These are phyloP conservation scores for Syngnathus typhle DNA, from an alignment of 2,113 vertebrate species.

Conservation along the genomic window DNA sequence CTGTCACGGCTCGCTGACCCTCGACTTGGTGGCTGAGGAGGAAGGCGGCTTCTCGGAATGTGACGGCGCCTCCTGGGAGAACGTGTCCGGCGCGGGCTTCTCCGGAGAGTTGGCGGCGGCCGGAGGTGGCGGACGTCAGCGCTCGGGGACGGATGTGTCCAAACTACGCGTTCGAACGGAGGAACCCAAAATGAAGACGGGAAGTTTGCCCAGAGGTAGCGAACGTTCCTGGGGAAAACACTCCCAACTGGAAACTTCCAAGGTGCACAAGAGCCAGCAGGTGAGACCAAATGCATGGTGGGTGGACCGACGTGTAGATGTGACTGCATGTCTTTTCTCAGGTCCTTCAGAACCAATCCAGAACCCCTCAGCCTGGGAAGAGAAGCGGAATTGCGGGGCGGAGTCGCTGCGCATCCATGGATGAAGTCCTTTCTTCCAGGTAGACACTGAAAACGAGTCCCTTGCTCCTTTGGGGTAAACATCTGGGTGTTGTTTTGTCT, in stretches of 20 bases:
- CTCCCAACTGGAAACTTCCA: constrained; percentile 49
- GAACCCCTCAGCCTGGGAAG: constrained; percentile 82
- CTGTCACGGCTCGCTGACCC: constrained; percentile 85
- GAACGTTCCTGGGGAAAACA: constrained; percentile 63
- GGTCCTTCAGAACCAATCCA: constrained; percentile 68
- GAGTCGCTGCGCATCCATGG: constrained; percentile 87
- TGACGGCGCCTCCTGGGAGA: constrained; percentile 68
- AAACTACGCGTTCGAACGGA: constrained; percentile 39
- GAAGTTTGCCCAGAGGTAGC: constrained; percentile 68
- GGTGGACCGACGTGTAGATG: not conserved
- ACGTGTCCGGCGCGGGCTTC: constrained; percentile 68
- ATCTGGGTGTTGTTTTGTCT: not conserved
- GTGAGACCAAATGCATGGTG: not conserved
- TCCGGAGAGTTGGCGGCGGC: constrained; percentile 70
- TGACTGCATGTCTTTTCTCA: constrained; percentile 4
- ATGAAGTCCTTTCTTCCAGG: constrained; percentile 78
- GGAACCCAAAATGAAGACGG: constrained; percentile 60
- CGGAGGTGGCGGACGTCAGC: constrained; percentile 60
- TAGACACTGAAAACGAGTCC: not conserved
- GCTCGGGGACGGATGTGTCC: constrained; percentile 76
- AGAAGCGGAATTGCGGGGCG: constrained; percentile 74
- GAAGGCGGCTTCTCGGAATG: constrained; percentile 73
- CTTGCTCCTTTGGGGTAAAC: too few relatives aligned
- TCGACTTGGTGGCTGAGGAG: constrained; percentile 92
- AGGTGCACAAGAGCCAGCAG: constrained; percentile 54